Evolutionary conservation across 1,140 invertebrate species (phyloP).

Genomic region (Papilio machaon): DNA sequence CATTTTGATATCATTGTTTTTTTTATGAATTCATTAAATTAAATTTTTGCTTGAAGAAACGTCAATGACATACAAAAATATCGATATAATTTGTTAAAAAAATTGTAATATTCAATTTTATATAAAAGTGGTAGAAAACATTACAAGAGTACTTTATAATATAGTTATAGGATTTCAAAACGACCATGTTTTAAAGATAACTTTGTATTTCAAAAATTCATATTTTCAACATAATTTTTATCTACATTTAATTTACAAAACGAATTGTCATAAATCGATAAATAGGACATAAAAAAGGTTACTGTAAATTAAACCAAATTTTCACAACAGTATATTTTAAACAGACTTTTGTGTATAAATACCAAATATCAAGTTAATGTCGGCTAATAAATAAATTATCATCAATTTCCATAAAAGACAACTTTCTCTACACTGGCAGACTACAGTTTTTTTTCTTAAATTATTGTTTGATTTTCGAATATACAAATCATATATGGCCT

Average conservation of each 20-base stretch:
- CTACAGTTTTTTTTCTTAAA: too few species aligned
- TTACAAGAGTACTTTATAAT: not conserved
- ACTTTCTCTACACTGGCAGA: too few species aligned
- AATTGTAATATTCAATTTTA: constrained; percentile 18
- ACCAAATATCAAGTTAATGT: not conserved
- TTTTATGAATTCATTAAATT: not conserved
- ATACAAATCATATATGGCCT: too few species aligned
- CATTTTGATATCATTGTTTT: constrained; percentile 11
- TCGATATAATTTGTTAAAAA: not conserved
- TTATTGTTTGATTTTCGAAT: too few species aligned
- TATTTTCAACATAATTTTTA: constrained; percentile 5
- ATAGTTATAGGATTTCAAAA: not conserved
- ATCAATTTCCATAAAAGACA: too few species aligned
- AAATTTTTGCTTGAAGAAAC: not conserved
- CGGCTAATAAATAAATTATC: not conserved
- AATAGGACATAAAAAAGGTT: not conserved
- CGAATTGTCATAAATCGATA: not conserved
- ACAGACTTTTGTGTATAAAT: not conserved
- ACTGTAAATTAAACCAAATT: constrained; percentile 15
- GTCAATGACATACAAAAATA: not conserved
- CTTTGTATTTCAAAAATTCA: not conserved
- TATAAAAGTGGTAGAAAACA: constrained; percentile 10
- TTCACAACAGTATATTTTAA: not conserved
- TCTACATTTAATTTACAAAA: not conserved
- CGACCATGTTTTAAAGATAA: not conserved